Evolutionary conservation across 2,888 invertebrate genomes (phyloP).

Genomic region (Caenorhabditis macrosperma): DNA sequence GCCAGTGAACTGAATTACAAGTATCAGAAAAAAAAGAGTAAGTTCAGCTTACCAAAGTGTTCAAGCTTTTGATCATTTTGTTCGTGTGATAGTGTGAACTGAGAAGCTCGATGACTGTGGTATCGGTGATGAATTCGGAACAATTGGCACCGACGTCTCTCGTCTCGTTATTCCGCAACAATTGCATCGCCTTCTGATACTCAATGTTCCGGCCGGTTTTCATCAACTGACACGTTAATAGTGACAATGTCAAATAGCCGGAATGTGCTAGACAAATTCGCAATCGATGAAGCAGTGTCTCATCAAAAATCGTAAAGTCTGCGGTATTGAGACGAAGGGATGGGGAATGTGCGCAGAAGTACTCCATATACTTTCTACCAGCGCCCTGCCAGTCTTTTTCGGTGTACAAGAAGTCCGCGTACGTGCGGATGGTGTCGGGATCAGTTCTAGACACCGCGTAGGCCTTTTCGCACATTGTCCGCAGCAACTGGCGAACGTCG

Average conservation of each 20-base stretch:
- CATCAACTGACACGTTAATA: constrained; percentile 47
- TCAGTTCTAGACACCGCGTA: constrained; percentile 28
- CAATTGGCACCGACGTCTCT: constrained; percentile 55
- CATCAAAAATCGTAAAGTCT: constrained; percentile 4
- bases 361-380: constrained; percentile 52
- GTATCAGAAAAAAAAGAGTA: not conserved
- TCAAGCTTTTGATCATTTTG: constrained; percentile 44
- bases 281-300: constrained; percentile 18
- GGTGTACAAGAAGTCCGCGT: constrained; percentile 42
- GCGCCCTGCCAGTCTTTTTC: constrained; percentile 52
- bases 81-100: constrained; percentile 21
- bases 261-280: constrained; percentile 38
- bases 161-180: constrained; percentile 44
- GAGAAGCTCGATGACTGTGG: constrained; percentile 37
- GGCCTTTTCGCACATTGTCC: constrained; percentile 28
- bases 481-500: constrained; percentile 40
- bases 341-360: constrained; percentile 20
- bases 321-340: not conserved
- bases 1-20: constrained; percentile 41
- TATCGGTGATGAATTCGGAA: constrained; percentile 35
- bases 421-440: constrained; percentile 27
- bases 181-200: constrained; percentile 30
- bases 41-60: constrained; percentile 35
- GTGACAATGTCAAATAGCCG: constrained; percentile 47
- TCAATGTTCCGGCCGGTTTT: not conserved